Percentiles rank a stretch among this genome's conserved stretches.
Conservation (phyloP, 2,797 vertebrate species). For the Yasuhikotakia modesta region DNA sequence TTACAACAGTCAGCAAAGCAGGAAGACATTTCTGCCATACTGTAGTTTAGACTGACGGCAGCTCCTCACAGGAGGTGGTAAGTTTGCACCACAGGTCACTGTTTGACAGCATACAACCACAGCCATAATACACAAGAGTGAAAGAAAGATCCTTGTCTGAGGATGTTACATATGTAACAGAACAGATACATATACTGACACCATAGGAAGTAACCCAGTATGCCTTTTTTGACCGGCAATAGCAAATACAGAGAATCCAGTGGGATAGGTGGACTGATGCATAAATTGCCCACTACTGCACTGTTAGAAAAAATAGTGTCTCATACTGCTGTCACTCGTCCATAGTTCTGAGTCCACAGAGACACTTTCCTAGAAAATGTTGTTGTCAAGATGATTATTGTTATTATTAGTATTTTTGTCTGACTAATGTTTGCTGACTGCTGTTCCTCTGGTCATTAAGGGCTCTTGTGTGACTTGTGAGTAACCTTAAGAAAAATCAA, state of each 20-base stretch:
- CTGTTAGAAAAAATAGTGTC: not conserved
- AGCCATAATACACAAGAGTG: not conserved
- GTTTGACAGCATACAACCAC: conserved; percentile 10
- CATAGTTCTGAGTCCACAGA: not conserved
- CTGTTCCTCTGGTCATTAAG: conserved; percentile 21
- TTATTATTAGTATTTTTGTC: not conserved
- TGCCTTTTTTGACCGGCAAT: not conserved
- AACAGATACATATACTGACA: conserved; percentile 3
- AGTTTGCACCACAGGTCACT: conserved; percentile 10
- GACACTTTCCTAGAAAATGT: not conserved
- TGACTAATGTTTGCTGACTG: conserved; percentile 26
- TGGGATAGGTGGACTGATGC: not conserved
- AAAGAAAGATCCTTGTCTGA: conserved; percentile 10
- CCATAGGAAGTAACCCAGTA: not conserved
- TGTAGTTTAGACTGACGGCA: not conserved
- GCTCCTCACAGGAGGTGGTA: conserved; percentile 21
- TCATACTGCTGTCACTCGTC: not conserved
- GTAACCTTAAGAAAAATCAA: conserved; percentile 35
- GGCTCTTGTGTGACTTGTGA: conserved; percentile 11
- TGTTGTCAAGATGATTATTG: conserved; percentile 16
- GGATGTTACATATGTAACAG: conserved; percentile 7
- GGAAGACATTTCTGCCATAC: not conserved
- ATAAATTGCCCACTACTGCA: not conserved
- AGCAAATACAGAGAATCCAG: not conserved
- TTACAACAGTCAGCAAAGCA: not conserved